Conservation (phyloP, 2,888 invertebrate genomes). For the Pherbina coryleti region DNA sequence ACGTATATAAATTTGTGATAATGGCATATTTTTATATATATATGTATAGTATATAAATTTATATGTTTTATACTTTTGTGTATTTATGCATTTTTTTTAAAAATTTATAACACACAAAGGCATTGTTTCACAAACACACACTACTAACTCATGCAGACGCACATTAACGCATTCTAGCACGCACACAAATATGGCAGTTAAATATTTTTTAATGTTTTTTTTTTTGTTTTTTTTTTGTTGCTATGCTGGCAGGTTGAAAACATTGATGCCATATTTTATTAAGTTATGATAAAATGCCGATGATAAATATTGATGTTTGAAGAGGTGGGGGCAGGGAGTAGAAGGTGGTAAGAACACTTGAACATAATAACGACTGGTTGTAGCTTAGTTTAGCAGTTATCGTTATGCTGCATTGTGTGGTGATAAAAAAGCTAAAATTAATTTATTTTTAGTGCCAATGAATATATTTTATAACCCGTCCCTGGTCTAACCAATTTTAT, state of each 20-base stretch:
- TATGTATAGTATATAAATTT: too few relatives aligned
- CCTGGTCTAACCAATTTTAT: not conserved
- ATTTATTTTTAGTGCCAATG: not conserved
- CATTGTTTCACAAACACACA: constrained; percentile 10
- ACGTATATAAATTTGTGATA: constrained; percentile 40
- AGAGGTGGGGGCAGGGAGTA: not conserved
- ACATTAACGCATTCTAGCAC: not conserved
- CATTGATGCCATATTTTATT: constrained; percentile 20
- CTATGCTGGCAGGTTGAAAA: not conserved
- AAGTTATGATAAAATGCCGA: constrained; percentile 29
- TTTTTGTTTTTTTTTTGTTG: not conserved
- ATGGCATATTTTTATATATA: not conserved
- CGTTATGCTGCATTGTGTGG: too few relatives aligned
- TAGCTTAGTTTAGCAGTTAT: too few relatives aligned
- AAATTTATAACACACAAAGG: constrained; percentile 25
- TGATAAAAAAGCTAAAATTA: too few relatives aligned
- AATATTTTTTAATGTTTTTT: not conserved
- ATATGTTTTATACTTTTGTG: not conserved
- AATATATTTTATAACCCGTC: not conserved
- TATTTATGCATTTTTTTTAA: constrained; percentile 2
- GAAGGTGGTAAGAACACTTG: not conserved
- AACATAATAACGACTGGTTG: too few relatives aligned
- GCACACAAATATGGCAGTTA: not conserved
- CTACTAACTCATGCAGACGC: not conserved
- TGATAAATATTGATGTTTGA: not conserved